Evolutionary conservation across 2,888 invertebrate species (phyloP).

Genomic region (Mythimna impura): DNA sequence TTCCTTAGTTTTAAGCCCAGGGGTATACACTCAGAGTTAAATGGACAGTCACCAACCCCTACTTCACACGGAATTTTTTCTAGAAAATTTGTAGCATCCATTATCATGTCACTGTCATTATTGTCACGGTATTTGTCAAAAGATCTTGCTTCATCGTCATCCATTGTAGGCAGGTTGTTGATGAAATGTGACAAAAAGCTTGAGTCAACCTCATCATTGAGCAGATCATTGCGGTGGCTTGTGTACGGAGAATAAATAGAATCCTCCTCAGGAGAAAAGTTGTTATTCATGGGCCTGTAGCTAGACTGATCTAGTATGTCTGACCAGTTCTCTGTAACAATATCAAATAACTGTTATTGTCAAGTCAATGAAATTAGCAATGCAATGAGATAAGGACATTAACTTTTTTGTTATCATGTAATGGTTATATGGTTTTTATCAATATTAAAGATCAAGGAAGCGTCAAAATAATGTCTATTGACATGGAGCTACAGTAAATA

Average conservation of each 20-base stretch:
- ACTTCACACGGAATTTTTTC: slow-evolving; percentile 91
- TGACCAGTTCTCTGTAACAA: slow-evolving; percentile 86
- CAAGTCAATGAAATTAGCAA: not conserved
- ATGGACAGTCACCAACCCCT: slow-evolving; percentile 91
- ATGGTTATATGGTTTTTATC: slow-evolving; percentile 13
- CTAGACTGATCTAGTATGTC: slow-evolving; percentile 87
- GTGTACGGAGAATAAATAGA: slow-evolving; percentile 81
- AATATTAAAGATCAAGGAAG: slow-evolving; percentile 17
- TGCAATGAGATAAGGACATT: not conserved
- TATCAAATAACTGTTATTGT: not conserved
- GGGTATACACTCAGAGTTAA: slow-evolving; percentile 93
- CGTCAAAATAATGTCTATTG: not conserved
- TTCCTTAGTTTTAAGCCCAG: slow-evolving; percentile 89
- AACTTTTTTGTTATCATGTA: slow-evolving; percentile 4
- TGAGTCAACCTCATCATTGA: slow-evolving; percentile 81
- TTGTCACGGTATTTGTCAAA: slow-evolving; percentile 84
- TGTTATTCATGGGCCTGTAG: slow-evolving; percentile 81
- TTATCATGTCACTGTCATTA: slow-evolving; percentile 84
- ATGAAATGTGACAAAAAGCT: slow-evolving; percentile 83
- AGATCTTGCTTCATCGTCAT: slow-evolving; percentile 80
- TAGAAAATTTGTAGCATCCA: slow-evolving; percentile 87
- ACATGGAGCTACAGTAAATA: not conserved
- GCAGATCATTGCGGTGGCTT: slow-evolving; percentile 77
- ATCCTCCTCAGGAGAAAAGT: slow-evolving; percentile 85
- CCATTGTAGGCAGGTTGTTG: slow-evolving; percentile 82